Evolutionary conservation across 2,888 invertebrate species (phyloP).

Genomic region (Tenthredo scrophulariae): DNA sequence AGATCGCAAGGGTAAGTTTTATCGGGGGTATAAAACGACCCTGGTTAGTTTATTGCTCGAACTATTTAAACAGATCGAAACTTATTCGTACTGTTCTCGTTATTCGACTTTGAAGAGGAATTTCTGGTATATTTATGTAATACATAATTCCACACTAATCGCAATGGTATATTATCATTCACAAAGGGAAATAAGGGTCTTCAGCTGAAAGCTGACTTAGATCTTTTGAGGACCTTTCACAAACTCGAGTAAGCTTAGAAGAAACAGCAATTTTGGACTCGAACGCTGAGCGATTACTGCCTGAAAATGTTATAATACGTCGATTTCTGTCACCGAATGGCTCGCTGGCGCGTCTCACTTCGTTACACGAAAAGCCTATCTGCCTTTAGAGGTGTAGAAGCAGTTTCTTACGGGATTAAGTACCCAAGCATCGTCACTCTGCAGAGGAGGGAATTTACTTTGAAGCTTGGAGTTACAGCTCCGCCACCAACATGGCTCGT

Average conservation of each 20-base stretch:
- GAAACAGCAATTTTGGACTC: constrained; percentile 24
- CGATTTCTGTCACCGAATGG: constrained; percentile 17
- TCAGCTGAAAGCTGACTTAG: constrained; percentile 17
- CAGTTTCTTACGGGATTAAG: constrained; percentile 29
- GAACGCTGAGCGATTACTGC: not conserved
- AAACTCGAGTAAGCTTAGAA: not conserved
- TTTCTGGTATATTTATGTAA: not conserved
- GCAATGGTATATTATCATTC: not conserved
- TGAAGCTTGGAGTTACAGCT: constrained; percentile 11
- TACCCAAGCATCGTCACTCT: constrained; percentile 37
- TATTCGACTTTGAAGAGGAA: not conserved
- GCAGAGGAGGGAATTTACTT: constrained; percentile 33
- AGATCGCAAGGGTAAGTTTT: not conserved
- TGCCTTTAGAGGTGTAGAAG: constrained; percentile 27
- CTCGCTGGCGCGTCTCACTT: not conserved
- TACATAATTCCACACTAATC: not conserved
- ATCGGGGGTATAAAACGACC: not conserved
- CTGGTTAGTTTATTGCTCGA: not conserved
- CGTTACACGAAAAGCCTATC: constrained; percentile 18
- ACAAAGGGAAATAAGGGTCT: constrained; percentile 4
- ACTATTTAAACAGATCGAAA: not conserved
- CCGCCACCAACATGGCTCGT: not conserved
- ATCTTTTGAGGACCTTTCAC: not conserved
- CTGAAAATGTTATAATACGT: constrained; percentile 8
- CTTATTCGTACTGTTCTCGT: not conserved